These are phyloP conservation scores for Caprella mutica DNA, from an alignment of 2,888 invertebrate genomes.

Conservation along the genomic window DNA sequence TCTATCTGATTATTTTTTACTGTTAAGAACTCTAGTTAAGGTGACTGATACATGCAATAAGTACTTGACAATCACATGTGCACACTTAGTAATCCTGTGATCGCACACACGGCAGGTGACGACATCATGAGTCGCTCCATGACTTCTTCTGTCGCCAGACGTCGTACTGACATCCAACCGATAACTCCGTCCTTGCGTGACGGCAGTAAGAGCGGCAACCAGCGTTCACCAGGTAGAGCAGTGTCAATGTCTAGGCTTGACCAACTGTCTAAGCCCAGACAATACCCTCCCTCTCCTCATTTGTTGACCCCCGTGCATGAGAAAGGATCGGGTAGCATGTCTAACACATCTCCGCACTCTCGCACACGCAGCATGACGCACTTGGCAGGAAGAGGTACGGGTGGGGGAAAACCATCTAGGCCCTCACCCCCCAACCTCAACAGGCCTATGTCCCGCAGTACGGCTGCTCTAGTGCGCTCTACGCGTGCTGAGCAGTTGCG, in stretches of 20 bases:
- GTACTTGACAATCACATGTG: too few relatives aligned
- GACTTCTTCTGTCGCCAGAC: constrained; percentile 35
- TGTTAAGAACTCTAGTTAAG: too few relatives aligned
- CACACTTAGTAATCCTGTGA: too few relatives aligned
- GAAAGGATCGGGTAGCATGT: constrained; percentile 21
- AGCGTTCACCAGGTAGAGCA: constrained; percentile 63
- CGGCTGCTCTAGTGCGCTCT: constrained; percentile 39
- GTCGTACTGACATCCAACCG: constrained; percentile 70
- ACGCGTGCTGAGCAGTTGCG: constrained; percentile 43
- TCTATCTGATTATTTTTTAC: too few relatives aligned
- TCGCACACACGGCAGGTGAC: constrained; percentile 23
- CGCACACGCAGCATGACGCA: constrained; percentile 34
- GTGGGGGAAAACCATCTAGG: constrained; percentile 19
- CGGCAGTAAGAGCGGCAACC: constrained; percentile 37
- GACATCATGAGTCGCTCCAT: constrained; percentile 27
- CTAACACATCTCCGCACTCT: constrained; percentile 21
- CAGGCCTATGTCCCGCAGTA: constrained; percentile 29
- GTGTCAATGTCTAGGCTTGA: constrained; percentile 89
- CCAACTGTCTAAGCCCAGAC: constrained; percentile 61
- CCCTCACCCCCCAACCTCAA: constrained; percentile 23
- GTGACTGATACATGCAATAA: too few relatives aligned
- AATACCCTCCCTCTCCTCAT: constrained; percentile 35
- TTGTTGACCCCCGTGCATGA: constrained; percentile 35
- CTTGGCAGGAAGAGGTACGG: constrained; percentile 21
- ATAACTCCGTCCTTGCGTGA: constrained; percentile 67